Percentiles rank a stretch among this genome's conserved stretches.
These are phyloP conservation scores for Protonemura montana DNA, from an alignment of 2,888 invertebrate species.

Conservation along the genomic window DNA sequence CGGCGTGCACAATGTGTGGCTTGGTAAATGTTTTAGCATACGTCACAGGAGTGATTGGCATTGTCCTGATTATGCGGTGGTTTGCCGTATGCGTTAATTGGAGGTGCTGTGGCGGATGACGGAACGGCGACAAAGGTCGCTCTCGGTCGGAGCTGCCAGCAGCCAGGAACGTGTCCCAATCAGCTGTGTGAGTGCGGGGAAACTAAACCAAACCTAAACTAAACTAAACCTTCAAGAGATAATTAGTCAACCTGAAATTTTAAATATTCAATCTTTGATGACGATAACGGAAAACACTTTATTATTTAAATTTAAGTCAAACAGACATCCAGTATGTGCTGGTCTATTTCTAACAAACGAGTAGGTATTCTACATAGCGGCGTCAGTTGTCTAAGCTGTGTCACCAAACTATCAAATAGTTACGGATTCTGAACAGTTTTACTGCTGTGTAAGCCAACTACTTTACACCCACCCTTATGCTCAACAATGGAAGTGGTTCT, in stretches of 20 bases:
- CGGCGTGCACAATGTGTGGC: background rate
- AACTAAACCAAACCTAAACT: background rate
- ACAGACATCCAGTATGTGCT: background rate
- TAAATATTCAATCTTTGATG: conserved; percentile 5
- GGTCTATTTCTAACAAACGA: background rate
- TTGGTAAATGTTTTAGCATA: background rate
- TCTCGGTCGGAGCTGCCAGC: background rate
- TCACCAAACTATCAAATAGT: background rate
- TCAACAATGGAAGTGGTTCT: background rate
- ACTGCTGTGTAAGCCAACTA: background rate
- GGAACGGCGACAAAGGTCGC: background rate
- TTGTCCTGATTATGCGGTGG: background rate
- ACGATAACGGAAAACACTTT: background rate
- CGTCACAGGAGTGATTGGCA: conserved; percentile 26
- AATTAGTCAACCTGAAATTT: conserved; percentile 17
- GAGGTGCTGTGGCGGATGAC: background rate
- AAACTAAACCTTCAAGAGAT: conserved; percentile 7
- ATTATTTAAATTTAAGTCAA: background rate
- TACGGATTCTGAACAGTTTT: background rate
- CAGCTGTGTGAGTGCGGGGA: background rate
- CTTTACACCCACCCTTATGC: background rate
- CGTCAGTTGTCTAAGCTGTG: background rate
- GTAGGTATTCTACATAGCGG: background rate
- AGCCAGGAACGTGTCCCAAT: conserved; percentile 1
- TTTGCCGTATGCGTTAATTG: background rate